Conservation (phyloP, 2,113 vertebrate genomes). For the Vimba vimba region DNA sequence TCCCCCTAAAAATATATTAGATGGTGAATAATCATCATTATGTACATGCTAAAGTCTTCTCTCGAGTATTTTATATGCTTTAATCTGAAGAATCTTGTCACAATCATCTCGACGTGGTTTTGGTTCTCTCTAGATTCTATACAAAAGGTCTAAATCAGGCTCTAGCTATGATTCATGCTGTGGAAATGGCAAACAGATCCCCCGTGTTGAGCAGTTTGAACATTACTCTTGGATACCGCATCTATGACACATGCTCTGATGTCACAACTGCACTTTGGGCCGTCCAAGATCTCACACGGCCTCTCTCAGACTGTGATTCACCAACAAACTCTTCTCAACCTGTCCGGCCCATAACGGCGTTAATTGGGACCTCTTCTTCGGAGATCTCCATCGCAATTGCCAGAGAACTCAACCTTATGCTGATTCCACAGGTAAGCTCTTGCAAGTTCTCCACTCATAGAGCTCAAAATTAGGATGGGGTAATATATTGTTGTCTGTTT, state of each 20-base stretch:
- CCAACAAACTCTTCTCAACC: conserved; percentile 70
- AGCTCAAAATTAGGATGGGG: neutral
- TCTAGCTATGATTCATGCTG: conserved; percentile 84
- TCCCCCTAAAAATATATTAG: neutral
- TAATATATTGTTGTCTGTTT: neutral
- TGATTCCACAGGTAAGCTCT: conserved; percentile 83
- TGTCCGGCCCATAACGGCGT: conserved; percentile 71
- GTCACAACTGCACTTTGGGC: conserved; percentile 81
- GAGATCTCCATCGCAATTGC: conserved; percentile 86
- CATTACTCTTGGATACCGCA: conserved; percentile 84
- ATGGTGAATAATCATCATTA: neutral
- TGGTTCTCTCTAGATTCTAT: conserved; percentile 75
- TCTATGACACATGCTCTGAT: conserved; percentile 85
- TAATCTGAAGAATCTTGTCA: neutral
- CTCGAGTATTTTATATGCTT: neutral
- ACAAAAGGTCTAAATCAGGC: conserved; percentile 71
- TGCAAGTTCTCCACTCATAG: neutral
- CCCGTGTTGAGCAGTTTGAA: conserved; percentile 70
- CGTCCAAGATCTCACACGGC: conserved; percentile 72
- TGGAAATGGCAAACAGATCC: conserved; percentile 83
- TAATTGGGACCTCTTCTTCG: conserved; percentile 79
- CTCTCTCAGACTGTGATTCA: conserved; percentile 58
- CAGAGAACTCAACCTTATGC: conserved; percentile 80
- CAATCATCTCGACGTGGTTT: conserved; percentile 38
- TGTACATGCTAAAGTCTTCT: no score